Percentiles rank a stretch among this genome's conserved stretches.
phyloP scores from a whole-genome alignment of 2,797 vertebrate species.

The Sebastes cheni region DNA sequence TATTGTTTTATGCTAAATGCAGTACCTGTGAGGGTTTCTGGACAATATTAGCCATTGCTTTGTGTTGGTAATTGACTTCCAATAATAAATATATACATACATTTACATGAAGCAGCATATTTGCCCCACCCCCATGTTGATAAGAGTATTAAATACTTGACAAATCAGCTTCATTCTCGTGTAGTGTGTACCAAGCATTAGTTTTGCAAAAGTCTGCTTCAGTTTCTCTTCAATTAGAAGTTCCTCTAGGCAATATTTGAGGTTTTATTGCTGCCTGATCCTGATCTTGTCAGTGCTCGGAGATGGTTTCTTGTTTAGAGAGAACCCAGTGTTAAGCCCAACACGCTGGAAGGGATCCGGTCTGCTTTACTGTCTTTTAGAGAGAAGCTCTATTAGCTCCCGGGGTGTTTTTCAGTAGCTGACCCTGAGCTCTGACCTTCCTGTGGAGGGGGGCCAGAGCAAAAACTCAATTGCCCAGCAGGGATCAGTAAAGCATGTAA shows the following conservation, averaged over 20 bases:
- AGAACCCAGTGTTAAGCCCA: conserved; percentile 28
- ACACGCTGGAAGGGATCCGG: conserved; percentile 27
- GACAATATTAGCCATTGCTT: not conserved
- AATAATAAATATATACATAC: not conserved
- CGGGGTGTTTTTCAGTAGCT: conserved; percentile 41
- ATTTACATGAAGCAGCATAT: too few relatives aligned
- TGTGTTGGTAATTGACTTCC: not conserved
- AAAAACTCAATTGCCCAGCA: conserved; percentile 55
- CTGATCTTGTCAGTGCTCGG: not conserved
- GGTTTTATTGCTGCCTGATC: not conserved
- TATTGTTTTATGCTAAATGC: not conserved
- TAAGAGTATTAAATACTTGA: too few relatives aligned
- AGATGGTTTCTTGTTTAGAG: conserved; percentile 6
- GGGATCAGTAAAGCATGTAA: conserved; percentile 70
- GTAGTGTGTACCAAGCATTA: not conserved
- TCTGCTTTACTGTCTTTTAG: conserved; percentile 31
- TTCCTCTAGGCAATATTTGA: not conserved
- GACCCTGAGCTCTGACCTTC: conserved; percentile 65
- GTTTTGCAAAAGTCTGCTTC: not conserved
- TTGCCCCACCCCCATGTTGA: too few relatives aligned
- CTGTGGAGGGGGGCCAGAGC: conserved; percentile 26
- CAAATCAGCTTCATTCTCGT: not conserved
- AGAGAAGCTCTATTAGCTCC: conserved; percentile 42
- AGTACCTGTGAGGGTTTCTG: not conserved
- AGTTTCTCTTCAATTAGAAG: not conserved